Percentiles rank a stretch among this genome's conserved stretches.
Evolutionary conservation across 2,113 vertebrate species (phyloP).

Genomic region (Xenopus laevis): DNA sequence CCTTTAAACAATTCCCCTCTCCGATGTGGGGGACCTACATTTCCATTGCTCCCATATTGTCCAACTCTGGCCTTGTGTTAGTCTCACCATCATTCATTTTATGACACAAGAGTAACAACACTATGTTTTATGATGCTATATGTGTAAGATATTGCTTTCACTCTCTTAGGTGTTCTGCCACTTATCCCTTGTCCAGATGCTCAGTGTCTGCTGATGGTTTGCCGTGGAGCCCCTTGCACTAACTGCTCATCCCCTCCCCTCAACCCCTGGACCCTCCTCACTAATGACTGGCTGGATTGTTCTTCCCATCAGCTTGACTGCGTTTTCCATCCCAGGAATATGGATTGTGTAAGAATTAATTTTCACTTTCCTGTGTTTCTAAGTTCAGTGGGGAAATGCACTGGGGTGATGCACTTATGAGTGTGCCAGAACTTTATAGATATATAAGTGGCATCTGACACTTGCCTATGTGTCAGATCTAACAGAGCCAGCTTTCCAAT

Average conservation of each 20-base stretch:
- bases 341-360: constrained; percentile 84
- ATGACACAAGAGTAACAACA: background rate
- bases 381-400: no score
- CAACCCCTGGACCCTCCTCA: constrained; percentile 57
- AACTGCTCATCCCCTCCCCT: constrained; percentile 49
- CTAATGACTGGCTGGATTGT: constrained; percentile 95
- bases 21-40: no score
- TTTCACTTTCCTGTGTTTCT: background rate
- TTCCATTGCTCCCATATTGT: no score
- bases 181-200: constrained; percentile 23
- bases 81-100: no score
- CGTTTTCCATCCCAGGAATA: constrained; percentile 92
- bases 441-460: no score
- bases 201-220: constrained; percentile 55
- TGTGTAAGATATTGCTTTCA: constrained; percentile 22
- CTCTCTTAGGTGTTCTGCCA: constrained; percentile 45
- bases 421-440: no score
- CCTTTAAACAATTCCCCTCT: no score
- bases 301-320: constrained; percentile 87
- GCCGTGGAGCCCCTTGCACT: constrained; percentile 45
- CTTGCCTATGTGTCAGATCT: no score
- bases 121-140: constrained; percentile 45
- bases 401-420: no score
- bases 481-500: no score
- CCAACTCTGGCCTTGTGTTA: no score